Conservation (phyloP, 2,888 invertebrate genomes). For the Icerya purchasi region DNA sequence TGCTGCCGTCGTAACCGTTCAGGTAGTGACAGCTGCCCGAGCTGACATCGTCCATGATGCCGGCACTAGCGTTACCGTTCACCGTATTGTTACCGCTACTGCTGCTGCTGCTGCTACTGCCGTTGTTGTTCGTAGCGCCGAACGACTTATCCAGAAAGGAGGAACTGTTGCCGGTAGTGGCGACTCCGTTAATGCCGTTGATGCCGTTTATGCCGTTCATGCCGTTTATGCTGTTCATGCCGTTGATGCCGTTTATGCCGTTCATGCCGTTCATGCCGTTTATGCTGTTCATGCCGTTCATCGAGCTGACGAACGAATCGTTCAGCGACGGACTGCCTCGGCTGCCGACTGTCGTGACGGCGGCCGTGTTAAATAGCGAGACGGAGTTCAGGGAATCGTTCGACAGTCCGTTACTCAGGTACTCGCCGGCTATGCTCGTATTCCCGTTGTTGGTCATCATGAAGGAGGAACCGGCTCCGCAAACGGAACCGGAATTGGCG, state of each 20-base stretch:
- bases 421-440: conserved; percentile 26
- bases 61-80: conserved; percentile 4
- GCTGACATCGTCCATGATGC: conserved; percentile 27
- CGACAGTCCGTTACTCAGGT: conserved; percentile 17
- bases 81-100: background rate
- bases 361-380: no score
- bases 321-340: no score
- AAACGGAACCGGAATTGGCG: background rate
- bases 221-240: conserved; percentile 12
- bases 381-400: no score
- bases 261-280: conserved; percentile 1
- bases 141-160: conserved; percentile 32
- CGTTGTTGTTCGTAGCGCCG: conserved; percentile 42
- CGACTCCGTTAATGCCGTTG: background rate
- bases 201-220: conserved; percentile 8
- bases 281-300: no score
- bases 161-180: conserved; percentile 31
- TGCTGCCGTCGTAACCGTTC: conserved; percentile 7
- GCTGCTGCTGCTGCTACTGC: conserved; percentile 25
- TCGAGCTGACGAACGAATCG: no score
- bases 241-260: conserved; percentile 12
- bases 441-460: conserved; percentile 10
- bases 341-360: no score
- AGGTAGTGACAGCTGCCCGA: conserved; percentile 43
- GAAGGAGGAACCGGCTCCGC: no score